Base-by-base conservation (phyloP, 1,140 invertebrate genomes). In the Agrypnia vestita region DNA sequence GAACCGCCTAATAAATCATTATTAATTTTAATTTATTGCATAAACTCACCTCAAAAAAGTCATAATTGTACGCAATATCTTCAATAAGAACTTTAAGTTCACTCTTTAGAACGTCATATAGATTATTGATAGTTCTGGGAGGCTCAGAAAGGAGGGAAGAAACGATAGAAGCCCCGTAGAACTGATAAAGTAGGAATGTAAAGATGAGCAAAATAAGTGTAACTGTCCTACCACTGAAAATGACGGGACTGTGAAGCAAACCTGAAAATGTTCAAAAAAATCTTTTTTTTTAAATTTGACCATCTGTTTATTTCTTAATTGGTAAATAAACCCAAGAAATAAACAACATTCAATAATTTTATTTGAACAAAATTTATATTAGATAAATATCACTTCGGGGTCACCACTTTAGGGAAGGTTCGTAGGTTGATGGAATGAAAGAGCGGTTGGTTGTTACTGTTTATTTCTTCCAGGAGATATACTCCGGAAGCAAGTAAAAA, bases 81-180 rank as follows among this genome's bases (percentile, higher is more conserved):
- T 92, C 89, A 75, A 90, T 87, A 19, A 89, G 90, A n/a, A 91
- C 84, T 25, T 87, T 86, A 19, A 93, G 82, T n/a, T 86, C 86
- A 82, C 91, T 92, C 4, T 90, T 84, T 1, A 87, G 82, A 7
- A 93, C 84, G 82, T 91, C 89, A 44, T 84, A 78, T 0, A 93
- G 15, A 8, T 84, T 91, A 4, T 88, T 90, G 15, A 94, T 92
- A 49, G 87, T 90, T 46, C 86, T 86, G 6, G 90, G 88, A 46
- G 89, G 88, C 44, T 91, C 88, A n/a, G 91, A 89, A 7, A 93
- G 85, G n/a, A 94, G 84, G 3, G 89, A 91, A 9, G 92, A 91
- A 1, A 94, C 93, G 79, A 94, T 91, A 83, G 88, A 92, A 4
- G 92, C 92, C 0, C 91, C 91, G 85, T 93, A 93, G 81, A 93